Conservation (phyloP, 2,888 invertebrate species). For the Eristalis arbustorum region DNA sequence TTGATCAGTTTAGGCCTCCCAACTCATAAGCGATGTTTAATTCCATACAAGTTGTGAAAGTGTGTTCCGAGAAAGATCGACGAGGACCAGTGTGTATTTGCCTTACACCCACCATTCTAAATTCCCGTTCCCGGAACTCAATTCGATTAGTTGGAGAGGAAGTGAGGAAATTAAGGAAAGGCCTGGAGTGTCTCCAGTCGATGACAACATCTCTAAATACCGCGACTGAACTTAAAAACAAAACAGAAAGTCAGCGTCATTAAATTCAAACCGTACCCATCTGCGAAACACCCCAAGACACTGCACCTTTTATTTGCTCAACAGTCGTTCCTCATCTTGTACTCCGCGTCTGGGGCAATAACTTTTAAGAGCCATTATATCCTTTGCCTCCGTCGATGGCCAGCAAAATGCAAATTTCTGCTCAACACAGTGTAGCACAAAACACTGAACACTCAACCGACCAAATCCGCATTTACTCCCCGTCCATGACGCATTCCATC, state of each 20-base stretch:
- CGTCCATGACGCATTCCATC: background rate
- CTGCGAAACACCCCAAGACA: background rate
- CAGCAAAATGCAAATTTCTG: background rate
- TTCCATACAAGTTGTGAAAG: too few species aligned
- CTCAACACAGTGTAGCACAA: background rate
- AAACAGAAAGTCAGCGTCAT: background rate
- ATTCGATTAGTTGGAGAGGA: too few species aligned
- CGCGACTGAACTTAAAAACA: background rate
- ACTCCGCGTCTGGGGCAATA: background rate
- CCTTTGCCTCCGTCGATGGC: background rate
- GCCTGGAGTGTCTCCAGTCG: too few species aligned
- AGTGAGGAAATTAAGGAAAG: too few species aligned
- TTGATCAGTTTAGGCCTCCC: too few species aligned
- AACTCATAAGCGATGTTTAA: too few species aligned
- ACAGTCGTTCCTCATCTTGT: background rate
- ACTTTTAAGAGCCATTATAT: background rate
- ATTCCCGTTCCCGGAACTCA: too few species aligned
- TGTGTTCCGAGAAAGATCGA: too few species aligned
- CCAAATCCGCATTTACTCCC: background rate
- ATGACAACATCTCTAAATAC: background rate
- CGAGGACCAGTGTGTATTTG: too few species aligned
- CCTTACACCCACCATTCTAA: too few species aligned
- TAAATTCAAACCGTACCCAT: background rate
- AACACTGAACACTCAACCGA: background rate
- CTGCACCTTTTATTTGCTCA: background rate